Percentiles rank a stretch among this genome's conserved stretches.
phyloP scores from a whole-genome alignment of 2,888 invertebrate genomes.

The Drosophila macrospina region DNA sequence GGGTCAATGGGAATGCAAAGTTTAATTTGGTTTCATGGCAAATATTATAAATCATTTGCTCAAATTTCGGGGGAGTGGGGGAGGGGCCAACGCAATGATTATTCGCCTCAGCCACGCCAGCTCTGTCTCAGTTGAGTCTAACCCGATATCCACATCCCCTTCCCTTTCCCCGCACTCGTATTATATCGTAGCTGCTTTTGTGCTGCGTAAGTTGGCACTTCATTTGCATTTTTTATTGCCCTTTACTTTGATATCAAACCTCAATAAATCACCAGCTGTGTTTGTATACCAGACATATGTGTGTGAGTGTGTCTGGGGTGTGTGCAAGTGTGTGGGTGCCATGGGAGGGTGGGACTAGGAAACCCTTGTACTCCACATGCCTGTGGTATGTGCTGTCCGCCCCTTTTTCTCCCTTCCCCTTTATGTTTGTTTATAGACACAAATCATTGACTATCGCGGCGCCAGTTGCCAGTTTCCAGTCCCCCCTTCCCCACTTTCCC shows the following conservation, averaged over 20 bases:
- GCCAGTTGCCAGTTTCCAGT: constrained; percentile 55
- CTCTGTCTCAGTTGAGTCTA: constrained; percentile 46
- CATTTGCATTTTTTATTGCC: constrained; percentile 84
- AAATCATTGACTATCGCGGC: constrained; percentile 79
- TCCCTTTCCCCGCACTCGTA: background rate
- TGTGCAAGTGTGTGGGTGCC: constrained; percentile 14
- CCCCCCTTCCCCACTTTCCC: constrained; percentile 1
- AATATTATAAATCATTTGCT: constrained; percentile 80
- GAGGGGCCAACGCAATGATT: constrained; percentile 61
- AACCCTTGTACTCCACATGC: constrained; percentile 66
- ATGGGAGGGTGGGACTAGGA: constrained; percentile 18
- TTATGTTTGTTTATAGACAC: constrained; percentile 69
- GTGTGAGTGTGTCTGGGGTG: constrained; percentile 31
- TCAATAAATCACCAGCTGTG: constrained; percentile 83
- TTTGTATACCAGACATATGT: constrained; percentile 54
- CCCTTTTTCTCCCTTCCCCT: background rate
- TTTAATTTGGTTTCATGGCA: constrained; percentile 79
- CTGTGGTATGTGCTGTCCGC: constrained; percentile 60
- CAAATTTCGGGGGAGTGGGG: constrained; percentile 42
- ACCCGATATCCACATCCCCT: constrained; percentile 30
- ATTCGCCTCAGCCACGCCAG: constrained; percentile 34
- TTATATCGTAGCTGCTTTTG: constrained; percentile 49
- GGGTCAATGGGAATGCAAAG: constrained; percentile 74
- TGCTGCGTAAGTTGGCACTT: constrained; percentile 81
- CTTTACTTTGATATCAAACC: constrained; percentile 81